Conservation (phyloP, 2,797 vertebrate genomes). For the Anguilla anguilla region DNA sequence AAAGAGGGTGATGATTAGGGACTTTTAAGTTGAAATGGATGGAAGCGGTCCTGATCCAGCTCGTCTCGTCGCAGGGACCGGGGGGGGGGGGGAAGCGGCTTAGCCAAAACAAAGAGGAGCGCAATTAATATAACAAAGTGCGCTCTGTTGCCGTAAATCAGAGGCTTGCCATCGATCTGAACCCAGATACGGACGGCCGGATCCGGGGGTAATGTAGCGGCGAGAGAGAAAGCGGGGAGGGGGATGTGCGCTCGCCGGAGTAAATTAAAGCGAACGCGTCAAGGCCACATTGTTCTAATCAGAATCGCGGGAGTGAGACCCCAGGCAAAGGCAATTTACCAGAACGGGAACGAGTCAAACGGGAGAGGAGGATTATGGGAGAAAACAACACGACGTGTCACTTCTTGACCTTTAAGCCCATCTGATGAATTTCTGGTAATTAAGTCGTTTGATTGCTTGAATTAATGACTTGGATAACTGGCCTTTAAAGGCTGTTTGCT, state of each 20-base stretch:
- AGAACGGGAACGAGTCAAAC: conserved; percentile 68
- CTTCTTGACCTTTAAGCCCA: conserved; percentile 86
- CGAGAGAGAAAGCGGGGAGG: conserved; percentile 56
- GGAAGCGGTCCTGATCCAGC: background rate
- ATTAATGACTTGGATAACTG: conserved; percentile 88
- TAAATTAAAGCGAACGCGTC: conserved; percentile 79
- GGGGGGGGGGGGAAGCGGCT: background rate
- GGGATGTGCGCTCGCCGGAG: conserved; percentile 50
- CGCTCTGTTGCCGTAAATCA: conserved; percentile 60
- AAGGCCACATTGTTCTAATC: conserved; percentile 77
- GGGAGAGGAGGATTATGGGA: conserved; percentile 62
- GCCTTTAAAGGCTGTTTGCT: conserved; percentile 86
- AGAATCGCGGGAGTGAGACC: conserved; percentile 72
- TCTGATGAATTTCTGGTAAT: conserved; percentile 87
- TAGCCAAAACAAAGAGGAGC: conserved; percentile 15
- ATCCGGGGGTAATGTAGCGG: conserved; percentile 60
- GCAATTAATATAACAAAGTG: conserved; percentile 49
- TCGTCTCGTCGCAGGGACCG: background rate
- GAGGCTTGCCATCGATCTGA: conserved; percentile 69
- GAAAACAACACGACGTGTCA: conserved; percentile 74
- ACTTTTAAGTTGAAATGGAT: background rate
- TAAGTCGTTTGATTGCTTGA: conserved; percentile 83
- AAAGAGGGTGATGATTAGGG: background rate
- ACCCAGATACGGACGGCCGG: conserved; percentile 63
- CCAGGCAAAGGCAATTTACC: conserved; percentile 79